Base-by-base conservation (phyloP, 2,797 vertebrate genomes). In the Limnodromus scolopaceus region DNA sequence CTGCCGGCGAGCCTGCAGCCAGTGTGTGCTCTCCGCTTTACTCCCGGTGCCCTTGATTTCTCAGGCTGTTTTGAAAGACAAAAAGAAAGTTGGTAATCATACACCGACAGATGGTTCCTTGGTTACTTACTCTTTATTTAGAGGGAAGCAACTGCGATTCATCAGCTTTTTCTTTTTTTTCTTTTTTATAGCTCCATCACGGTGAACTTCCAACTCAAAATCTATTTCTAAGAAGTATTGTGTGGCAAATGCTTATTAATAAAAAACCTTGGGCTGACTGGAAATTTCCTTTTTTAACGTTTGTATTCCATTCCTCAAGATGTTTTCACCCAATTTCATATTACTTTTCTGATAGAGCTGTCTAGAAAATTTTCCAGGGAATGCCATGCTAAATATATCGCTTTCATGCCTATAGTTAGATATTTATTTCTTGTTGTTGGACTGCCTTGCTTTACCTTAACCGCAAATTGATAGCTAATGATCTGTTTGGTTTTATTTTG, bases 1-100 rank as follows among this genome's bases (percentile, higher is more conserved):
- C 78, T 91, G 82, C 77, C 13, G 41, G 87, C 14, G 5, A 79
- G 84, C n/a, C 87, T 28, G 63, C 71, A 79, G 80, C 4, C 0
- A 80, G 87, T 92, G 84, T 76, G 71, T 25, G 66, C 71, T 74
- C 71, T 92, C 76, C 1, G 13, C 80, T 95, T 69, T 49, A 39
- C 88, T 94, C 84, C 65, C 92, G 5, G 58, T 24, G 88, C 94
- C 94, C 94, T 92, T 90, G 65, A 85, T 92, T 96, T 85, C 86
- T 74, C 89, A 76, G 91, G 66, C 93, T 93, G 91, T 76, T 97
- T 94, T 96, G 91, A 96, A 96, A 97, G 95, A 96, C 97, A 97
- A 92, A 97, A 96, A 97, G 96, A 93, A 97, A 97, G 95, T 96
- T 95, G 84, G 95, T 96, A 97, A 97, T 96, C 97, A 93, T 96